Evolutionary conservation across 2,797 vertebrate genomes (phyloP), one percentile per base, ranked within the genome.

Genomic region (Acanthopagrus latus): DNA sequence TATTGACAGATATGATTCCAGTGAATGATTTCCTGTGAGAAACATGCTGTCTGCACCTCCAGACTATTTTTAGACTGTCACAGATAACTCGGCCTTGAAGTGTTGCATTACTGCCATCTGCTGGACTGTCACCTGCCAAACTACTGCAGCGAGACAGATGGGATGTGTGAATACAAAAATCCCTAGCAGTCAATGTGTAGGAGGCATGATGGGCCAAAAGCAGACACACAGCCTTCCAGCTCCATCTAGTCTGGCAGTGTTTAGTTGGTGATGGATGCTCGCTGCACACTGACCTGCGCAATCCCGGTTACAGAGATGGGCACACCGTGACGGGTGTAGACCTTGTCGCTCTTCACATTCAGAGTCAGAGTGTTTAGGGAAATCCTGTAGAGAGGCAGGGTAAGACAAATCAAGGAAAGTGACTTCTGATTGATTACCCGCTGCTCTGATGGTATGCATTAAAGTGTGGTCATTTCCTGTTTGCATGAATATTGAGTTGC

Each of bases 261-360:
- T 68, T 1, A 52, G 29, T 23, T n/a, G 27, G 4, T 0, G 43
- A 7, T 16, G 23, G 51, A 47, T 47, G 2, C 21, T 4, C 2
- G 60, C 9, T 2, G 54, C 13, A 25, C 59, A 77, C 91, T 89
- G 82, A 97, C 97, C 97, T 98, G 97, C 20, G 97, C 97, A 18
- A 98, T 97, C 55, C 97, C 97, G 0, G 97, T 98, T 66, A 98
- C 97, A 1, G 97, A 98, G 88, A 98, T 94, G 64, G 97, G 97
- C 18, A 98, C 97, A 0, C 97, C 97, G 3, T 97, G 97, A 8
- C 97, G 96, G 0, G 97, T 98, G 89, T 98, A 98, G 29, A 98
- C 97, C 89, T 97, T 98, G 86, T 98, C 97, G 59, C 97, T 98
- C 93, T 97, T 98, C 80, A 98, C 97, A 58, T 97, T 98, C 86